Conservation (phyloP, 2,797 vertebrate species). For the Sardinella longiceps region DNA sequence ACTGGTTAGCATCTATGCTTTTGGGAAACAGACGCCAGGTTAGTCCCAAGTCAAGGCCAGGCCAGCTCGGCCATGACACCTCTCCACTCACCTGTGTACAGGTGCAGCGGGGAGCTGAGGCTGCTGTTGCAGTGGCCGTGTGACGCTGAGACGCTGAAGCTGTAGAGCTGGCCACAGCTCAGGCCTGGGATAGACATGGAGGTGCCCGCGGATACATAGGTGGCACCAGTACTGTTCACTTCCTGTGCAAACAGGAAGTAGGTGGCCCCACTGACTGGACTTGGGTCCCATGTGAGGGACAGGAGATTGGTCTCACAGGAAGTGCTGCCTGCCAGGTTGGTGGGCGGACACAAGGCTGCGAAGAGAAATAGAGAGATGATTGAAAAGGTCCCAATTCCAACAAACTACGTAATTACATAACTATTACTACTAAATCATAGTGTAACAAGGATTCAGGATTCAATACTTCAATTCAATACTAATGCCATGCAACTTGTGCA, state of each 20-base stretch:
- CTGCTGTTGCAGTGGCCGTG: not conserved
- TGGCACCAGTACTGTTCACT: not conserved
- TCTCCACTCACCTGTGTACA: not conserved
- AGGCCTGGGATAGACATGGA: not conserved
- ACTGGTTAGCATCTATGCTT: no score
- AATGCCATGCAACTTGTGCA: no score
- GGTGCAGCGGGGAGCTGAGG: not conserved
- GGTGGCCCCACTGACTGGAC: constrained; percentile 38
- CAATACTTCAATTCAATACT: no score
- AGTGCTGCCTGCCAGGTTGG: constrained; percentile 57
- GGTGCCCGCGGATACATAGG: not conserved
- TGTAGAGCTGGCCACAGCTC: not conserved
- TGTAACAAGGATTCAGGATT: no score
- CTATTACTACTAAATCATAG: not conserved
- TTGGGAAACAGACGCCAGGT: no score
- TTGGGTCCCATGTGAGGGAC: constrained; percentile 64
- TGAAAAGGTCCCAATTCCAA: not conserved
- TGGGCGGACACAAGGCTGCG: constrained; percentile 63
- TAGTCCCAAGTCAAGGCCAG: no score
- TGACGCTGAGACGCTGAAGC: not conserved
- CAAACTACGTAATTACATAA: not conserved
- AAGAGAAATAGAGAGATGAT: not conserved
- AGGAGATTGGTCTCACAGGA: constrained; percentile 56
- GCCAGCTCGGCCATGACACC: not conserved
- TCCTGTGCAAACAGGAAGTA: constrained; percentile 56